A percentile compares a stretch with the other conserved stretches of the same genome.
Conservation (phyloP, 2,797 vertebrate species). For the Gadopsis bispinosus region DNA sequence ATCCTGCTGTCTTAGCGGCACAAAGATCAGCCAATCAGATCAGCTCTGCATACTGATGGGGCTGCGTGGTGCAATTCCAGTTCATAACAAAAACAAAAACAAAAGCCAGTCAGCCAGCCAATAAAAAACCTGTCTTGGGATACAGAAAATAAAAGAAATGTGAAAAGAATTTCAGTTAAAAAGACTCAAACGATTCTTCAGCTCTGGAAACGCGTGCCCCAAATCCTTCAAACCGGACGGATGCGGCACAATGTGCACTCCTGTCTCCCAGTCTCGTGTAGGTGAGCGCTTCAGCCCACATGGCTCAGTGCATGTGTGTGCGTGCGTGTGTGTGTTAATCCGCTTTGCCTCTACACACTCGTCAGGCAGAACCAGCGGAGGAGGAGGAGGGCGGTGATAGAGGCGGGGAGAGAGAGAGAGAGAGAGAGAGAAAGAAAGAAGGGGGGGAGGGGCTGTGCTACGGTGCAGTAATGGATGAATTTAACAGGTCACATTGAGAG, state of each 20-base stretch:
- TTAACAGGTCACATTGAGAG: constrained; percentile 76
- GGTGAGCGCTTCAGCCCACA: constrained; percentile 70
- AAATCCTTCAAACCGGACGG: constrained; percentile 36
- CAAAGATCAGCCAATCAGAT: constrained; percentile 69
- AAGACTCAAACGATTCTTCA: constrained; percentile 17
- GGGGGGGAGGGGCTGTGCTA: constrained; percentile 72
- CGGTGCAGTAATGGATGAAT: constrained; percentile 79
- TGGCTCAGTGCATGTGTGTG: constrained; percentile 61
- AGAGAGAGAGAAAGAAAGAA: background rate
- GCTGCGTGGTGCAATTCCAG: constrained; percentile 53
- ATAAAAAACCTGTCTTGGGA: background rate
- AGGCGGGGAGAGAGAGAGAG: constrained; percentile 26
- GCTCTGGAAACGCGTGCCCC: background rate
- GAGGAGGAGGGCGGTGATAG: constrained; percentile 41
- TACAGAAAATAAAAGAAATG: background rate
- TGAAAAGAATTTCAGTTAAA: constrained; percentile 32
- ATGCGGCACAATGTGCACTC: constrained; percentile 44
- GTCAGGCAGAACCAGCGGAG: constrained; percentile 63
- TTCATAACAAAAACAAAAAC: constrained; percentile 52
- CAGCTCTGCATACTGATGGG: constrained; percentile 33
- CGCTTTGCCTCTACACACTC: constrained; percentile 82
- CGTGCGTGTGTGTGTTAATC: constrained; percentile 75
- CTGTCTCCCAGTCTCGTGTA: constrained; percentile 40
- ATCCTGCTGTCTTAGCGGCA: constrained; percentile 41
- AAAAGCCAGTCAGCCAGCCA: constrained; percentile 4